phyloP scores from a whole-genome alignment of 92 coral and sea anemone genomes.

The Meandrina meandrites region DNA sequence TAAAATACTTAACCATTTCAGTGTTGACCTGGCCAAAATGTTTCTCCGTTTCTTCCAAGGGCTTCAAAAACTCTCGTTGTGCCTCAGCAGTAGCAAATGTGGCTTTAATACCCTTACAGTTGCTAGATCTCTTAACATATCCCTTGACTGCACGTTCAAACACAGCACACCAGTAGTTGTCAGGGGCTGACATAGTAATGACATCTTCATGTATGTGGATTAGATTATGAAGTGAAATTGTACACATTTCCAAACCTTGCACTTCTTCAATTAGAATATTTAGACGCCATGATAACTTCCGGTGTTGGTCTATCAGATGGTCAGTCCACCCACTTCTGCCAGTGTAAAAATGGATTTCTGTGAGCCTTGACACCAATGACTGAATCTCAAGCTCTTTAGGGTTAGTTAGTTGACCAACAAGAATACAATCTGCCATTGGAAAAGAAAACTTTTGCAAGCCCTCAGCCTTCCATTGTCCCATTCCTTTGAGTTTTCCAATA shows the following conservation, averaged over 20 bases:
- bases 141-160: conserved; percentile 64
- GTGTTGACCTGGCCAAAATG: too few species aligned
- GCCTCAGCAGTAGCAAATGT: conserved; percentile 62
- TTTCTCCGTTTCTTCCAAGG: background rate
- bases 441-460: conserved; percentile 58
- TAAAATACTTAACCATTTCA: background rate
- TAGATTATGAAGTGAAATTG: conserved; percentile 61
- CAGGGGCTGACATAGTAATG: conserved; percentile 48
- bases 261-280: conserved; percentile 57
- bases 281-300: conserved; percentile 56
- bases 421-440: conserved; percentile 67
- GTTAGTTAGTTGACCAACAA: conserved; percentile 44
- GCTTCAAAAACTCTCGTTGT: conserved; percentile 52
- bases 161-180: conserved; percentile 61
- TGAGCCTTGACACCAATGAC: conserved; percentile 53
- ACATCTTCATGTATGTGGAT: conserved; percentile 57
- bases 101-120: conserved; percentile 57
- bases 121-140: conserved; percentile 57
- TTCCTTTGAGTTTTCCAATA: conserved; percentile 52
- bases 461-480: conserved; percentile 80
- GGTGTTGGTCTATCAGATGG: conserved; percentile 51
- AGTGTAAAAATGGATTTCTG: conserved; percentile 56
- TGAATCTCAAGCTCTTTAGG: conserved; percentile 59
- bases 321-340: conserved; percentile 65
- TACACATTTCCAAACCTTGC: conserved; percentile 60